These are phyloP conservation scores for Microctonus aethiopoides DNA, from an alignment of 2,888 invertebrate species.

Conservation along the genomic window DNA sequence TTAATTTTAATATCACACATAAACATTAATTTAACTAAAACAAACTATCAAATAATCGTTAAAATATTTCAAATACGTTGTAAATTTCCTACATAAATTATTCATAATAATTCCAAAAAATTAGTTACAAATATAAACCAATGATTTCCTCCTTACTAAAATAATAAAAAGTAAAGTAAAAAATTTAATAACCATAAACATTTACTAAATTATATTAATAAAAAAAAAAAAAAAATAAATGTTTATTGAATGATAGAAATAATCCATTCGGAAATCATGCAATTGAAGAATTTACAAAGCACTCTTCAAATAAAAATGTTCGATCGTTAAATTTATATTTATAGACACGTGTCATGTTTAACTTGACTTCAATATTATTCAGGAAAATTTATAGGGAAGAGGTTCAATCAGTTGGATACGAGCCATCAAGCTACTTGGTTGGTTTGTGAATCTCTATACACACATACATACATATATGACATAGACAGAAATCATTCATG, in stretches of 20 bases:
- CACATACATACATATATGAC: neutral
- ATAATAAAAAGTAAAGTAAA: too few relatives aligned
- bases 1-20: too few relatives aligned
- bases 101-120: too few relatives aligned
- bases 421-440: constrained; percentile 25
- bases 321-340: constrained; percentile 19
- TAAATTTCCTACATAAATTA: too few relatives aligned
- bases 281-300: neutral
- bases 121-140: too few relatives aligned
- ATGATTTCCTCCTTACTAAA: too few relatives aligned
- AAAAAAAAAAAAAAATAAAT: too few relatives aligned
- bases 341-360: constrained; percentile 26
- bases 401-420: constrained; percentile 32
- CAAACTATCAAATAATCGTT: too few relatives aligned
- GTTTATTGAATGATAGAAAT: neutral
- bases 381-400: neutral
- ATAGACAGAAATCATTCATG: constrained; percentile 13
- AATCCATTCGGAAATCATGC: neutral
- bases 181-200: too few relatives aligned
- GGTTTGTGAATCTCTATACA: constrained; percentile 20
- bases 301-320: neutral
- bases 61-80: too few relatives aligned
- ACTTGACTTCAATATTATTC: constrained; percentile 5
- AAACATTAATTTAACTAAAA: too few relatives aligned
- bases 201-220: too few relatives aligned